Evolutionary conservation across 1,140 invertebrate genomes (phyloP).

Genomic region (Drosophila azteca): DNA sequence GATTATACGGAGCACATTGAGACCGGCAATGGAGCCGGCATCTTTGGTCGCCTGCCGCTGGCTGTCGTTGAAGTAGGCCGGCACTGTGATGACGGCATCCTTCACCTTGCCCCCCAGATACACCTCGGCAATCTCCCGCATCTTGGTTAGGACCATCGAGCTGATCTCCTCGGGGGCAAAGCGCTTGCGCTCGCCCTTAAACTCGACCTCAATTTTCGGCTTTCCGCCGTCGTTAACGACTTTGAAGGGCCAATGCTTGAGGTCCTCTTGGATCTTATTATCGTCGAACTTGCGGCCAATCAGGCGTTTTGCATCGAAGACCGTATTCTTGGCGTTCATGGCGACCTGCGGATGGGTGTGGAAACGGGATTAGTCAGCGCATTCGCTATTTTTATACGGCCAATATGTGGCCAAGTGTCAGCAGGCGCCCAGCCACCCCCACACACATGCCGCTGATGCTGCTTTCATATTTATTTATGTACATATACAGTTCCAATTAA

Average conservation of each 20-base stretch:
- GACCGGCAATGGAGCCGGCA: conserved; percentile 89
- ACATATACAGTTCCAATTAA: conserved; percentile 14
- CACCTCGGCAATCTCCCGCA: conserved; percentile 88
- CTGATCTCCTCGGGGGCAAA: conserved; percentile 94
- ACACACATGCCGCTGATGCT: conserved; percentile 2
- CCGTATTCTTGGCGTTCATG: conserved; percentile 93
- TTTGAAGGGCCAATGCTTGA: conserved; percentile 92
- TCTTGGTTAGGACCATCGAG: conserved; percentile 93
- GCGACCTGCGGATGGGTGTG: conserved; percentile 84
- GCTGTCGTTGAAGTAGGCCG: conserved; percentile 88
- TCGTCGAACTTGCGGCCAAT: conserved; percentile 92
- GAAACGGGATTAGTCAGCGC: conserved; percentile 17
- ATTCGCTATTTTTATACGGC: conserved; percentile 15
- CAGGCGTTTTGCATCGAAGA: conserved; percentile 92
- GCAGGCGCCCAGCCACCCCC: conserved; percentile 8
- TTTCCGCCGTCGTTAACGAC: conserved; percentile 88
- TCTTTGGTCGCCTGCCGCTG: conserved; percentile 90
- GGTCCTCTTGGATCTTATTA: conserved; percentile 89
- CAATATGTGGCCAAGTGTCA: conserved; percentile 3
- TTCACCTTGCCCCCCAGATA: conserved; percentile 85
- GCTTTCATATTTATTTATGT: conserved; percentile 5
- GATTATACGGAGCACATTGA: conserved; percentile 94
- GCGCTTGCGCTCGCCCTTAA: conserved; percentile 89
- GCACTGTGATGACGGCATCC: conserved; percentile 89
- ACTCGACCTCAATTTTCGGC: conserved; percentile 91